Conservation (phyloP, 2,797 vertebrate genomes). For the Enteromius paludinosus region DNA sequence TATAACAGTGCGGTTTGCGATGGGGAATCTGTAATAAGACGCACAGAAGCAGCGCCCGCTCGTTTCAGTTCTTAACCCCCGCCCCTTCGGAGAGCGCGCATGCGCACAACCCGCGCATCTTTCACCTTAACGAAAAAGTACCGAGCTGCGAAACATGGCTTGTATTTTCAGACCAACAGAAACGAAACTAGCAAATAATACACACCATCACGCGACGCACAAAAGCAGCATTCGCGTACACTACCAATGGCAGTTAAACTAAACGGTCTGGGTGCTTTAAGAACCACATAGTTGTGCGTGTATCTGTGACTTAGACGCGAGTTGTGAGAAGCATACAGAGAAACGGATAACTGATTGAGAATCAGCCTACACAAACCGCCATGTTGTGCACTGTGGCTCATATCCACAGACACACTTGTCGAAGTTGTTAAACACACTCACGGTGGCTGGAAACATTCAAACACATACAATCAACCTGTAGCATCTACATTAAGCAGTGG, state of each 20-base stretch:
- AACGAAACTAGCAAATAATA: constrained; percentile 17
- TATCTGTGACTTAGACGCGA: not conserved
- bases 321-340: constrained; percentile 23
- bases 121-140: constrained; percentile 39
- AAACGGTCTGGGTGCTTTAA: not conserved
- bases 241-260: not conserved
- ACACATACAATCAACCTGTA: constrained; percentile 37
- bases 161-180: constrained; percentile 32
- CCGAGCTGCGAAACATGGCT: constrained; percentile 33
- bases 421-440: constrained; percentile 41
- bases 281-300: not conserved
- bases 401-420: constrained; percentile 29
- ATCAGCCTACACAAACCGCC: constrained; percentile 55
- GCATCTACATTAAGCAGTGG: not conserved
- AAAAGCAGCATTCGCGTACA: not conserved
- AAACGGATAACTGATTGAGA: constrained; percentile 42
- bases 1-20: not conserved
- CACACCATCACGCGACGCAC: not conserved
- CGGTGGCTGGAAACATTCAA: not conserved
- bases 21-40: not conserved
- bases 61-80: constrained; percentile 14
- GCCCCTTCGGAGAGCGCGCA: not conserved
- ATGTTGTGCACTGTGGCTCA: constrained; percentile 44
- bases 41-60: not conserved
- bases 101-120: constrained; percentile 32